A percentile compares a stretch with the other conserved stretches of the same genome.
phyloP scores from a whole-genome alignment of 2,113 vertebrate genomes.

The Lycaon pictus region DNA sequence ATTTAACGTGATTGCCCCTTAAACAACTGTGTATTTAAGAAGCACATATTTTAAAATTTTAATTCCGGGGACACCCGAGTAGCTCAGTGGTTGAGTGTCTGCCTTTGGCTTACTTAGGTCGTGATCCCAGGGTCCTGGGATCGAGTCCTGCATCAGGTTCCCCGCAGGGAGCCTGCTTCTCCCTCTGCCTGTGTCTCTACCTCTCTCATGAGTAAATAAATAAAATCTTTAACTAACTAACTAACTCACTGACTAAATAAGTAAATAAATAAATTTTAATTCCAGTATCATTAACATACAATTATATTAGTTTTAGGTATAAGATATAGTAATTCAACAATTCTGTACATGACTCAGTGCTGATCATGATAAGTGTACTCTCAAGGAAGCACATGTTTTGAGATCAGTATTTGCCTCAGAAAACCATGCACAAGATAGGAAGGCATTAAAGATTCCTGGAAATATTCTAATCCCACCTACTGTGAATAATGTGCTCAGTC shows the following conservation, averaged over 20 bases:
- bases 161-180: too few relatives aligned
- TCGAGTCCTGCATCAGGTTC: too few relatives aligned
- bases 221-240: too few relatives aligned
- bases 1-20: background rate
- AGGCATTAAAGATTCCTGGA: slow-evolving; percentile 53
- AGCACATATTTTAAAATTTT: background rate
- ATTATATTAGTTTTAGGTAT: background rate
- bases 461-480: slow-evolving; percentile 58
- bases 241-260: too few relatives aligned
- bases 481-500: slow-evolving; percentile 74
- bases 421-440: slow-evolving; percentile 36
- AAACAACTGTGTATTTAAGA: slow-evolving; percentile 19
- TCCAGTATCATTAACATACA: background rate
- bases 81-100: too few relatives aligned
- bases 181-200: too few relatives aligned
- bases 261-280: background rate
- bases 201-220: too few relatives aligned
- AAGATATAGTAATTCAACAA: background rate
- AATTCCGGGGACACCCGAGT: background rate
- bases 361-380: background rate
- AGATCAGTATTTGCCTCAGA: slow-evolving; percentile 25
- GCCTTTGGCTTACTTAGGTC: too few relatives aligned
- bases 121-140: too few relatives aligned
- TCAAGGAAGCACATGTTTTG: background rate
- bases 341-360: background rate